phyloP scores from a whole-genome alignment of 2,888 invertebrate species.

The Argyra leucocephala region DNA sequence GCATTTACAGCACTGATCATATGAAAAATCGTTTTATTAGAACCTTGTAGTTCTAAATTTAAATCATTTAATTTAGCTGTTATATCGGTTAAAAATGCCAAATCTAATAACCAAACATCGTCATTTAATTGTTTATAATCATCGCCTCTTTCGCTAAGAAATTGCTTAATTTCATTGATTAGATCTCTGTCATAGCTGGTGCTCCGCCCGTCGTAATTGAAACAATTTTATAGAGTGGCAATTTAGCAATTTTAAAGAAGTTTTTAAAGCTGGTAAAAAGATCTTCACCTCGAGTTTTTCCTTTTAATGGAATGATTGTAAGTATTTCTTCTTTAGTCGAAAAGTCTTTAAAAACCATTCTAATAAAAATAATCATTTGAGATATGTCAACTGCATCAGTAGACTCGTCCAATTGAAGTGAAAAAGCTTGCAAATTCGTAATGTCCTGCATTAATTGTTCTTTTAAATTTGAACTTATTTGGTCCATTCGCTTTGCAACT shows the following conservation, averaged over 20 bases:
- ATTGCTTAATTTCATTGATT: conserved; percentile 8
- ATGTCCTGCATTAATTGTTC: no score
- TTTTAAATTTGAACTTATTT: no score
- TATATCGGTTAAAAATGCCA: conserved; percentile 24
- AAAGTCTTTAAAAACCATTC: conserved; percentile 7
- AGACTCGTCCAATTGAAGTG: no score
- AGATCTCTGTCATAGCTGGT: not conserved
- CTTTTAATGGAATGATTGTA: no score
- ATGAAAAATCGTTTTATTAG: conserved; percentile 20
- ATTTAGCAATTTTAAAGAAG: not conserved
- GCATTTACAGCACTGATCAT: conserved; percentile 24
- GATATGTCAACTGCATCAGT: no score
- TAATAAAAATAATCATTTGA: no score
- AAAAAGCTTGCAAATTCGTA: no score
- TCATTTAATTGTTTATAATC: conserved; percentile 21
- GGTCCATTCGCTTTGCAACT: no score
- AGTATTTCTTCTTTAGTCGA: conserved; percentile 5
- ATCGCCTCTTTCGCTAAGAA: conserved; percentile 19
- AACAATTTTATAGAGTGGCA: conserved; percentile 10
- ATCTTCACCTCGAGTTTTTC: conserved; percentile 10
- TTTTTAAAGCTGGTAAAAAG: conserved; percentile 7
- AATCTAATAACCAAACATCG: conserved; percentile 23
- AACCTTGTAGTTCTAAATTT: conserved; percentile 24
- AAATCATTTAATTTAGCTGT: conserved; percentile 23
- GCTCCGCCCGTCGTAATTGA: conserved; percentile 7